Evolutionary conservation across 2,888 invertebrate species (phyloP).

Genomic region (Scotopteryx bipunctaria): DNA sequence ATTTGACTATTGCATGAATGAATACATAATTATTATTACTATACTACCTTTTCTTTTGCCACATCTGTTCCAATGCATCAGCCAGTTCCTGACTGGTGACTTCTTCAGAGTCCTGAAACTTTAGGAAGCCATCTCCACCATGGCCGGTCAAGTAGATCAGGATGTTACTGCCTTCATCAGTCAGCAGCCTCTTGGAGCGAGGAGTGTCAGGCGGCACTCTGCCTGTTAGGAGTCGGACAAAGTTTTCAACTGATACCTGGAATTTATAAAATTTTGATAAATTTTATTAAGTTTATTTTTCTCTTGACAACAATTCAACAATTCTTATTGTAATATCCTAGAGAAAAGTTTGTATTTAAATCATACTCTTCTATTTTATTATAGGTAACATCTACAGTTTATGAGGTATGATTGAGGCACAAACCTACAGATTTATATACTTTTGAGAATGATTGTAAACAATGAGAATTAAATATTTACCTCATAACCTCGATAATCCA

Average conservation of each 20-base stretch:
- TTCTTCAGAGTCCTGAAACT: constrained; percentile 99
- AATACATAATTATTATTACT: too few species aligned
- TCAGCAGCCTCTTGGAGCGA: constrained; percentile 95
- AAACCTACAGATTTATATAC: too few species aligned
- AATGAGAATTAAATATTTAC: constrained; percentile 68
- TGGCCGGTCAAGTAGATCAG: constrained; percentile 97
- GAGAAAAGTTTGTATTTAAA: too few species aligned
- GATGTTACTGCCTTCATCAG: constrained; percentile 98
- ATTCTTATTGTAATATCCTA: too few species aligned
- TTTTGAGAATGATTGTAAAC: too few species aligned
- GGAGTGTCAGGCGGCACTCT: constrained; percentile 96
- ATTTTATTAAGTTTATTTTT: background rate
- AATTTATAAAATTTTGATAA: constrained; percentile 20
- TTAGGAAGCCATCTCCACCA: constrained; percentile 99
- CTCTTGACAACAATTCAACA: too few species aligned
- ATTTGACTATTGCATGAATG: too few species aligned
- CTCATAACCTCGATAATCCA: constrained; percentile 97
- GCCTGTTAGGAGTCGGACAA: constrained; percentile 97
- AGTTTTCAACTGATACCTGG: constrained; percentile 98
- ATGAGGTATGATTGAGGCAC: too few species aligned
- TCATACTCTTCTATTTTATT: too few species aligned
- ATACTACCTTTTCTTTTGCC: constrained; percentile 95
- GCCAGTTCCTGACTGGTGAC: constrained; percentile 99
- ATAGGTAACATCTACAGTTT: too few species aligned
- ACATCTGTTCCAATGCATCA: constrained; percentile 99